These are phyloP conservation scores for Oconnorella tubifera DNA, from an alignment of 2,888 invertebrate species.

Conservation along the genomic window DNA sequence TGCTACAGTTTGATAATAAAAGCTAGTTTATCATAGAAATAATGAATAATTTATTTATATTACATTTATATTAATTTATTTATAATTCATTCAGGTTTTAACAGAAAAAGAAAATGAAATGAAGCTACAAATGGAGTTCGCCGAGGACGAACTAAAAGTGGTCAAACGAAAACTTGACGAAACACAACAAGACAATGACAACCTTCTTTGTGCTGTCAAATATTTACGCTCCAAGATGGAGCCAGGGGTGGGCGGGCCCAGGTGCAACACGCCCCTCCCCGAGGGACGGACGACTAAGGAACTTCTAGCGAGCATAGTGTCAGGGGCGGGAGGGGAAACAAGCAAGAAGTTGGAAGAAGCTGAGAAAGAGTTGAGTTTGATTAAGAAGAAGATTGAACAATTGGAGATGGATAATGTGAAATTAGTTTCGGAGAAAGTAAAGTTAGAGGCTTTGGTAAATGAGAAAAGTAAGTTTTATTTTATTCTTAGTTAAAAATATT, in stretches of 20 bases:
- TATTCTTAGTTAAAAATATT: too few species aligned
- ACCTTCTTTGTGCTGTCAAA: conserved; percentile 22
- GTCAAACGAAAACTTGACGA: conserved; percentile 78
- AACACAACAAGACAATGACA: conserved; percentile 50
- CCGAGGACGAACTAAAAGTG: conserved; percentile 73
- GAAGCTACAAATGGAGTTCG: conserved; percentile 77
- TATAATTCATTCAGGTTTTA: not conserved
- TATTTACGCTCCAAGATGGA: conserved; percentile 23
- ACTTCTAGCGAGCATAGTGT: conserved; percentile 15
- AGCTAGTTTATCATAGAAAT: too few species aligned
- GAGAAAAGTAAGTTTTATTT: too few species aligned
- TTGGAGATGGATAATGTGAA: conserved; percentile 75
- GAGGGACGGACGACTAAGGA: conserved; percentile 17
- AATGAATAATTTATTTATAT: too few species aligned
- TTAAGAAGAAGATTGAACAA: conserved; percentile 14
- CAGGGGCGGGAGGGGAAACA: conserved; percentile 1
- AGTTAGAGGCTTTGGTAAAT: too few species aligned
- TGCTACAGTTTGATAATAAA: too few species aligned
- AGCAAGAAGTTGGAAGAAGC: conserved; percentile 8
- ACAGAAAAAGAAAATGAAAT: conserved; percentile 68
- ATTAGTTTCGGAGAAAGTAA: conserved; percentile 70
- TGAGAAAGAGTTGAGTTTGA: conserved; percentile 12
- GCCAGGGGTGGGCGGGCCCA: conserved; percentile 16
- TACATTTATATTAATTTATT: too few species aligned
- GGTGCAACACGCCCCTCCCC: conserved; percentile 22